phyloP scores from a whole-genome alignment of 2,888 invertebrate species.

The Andrena trimmerana region DNA sequence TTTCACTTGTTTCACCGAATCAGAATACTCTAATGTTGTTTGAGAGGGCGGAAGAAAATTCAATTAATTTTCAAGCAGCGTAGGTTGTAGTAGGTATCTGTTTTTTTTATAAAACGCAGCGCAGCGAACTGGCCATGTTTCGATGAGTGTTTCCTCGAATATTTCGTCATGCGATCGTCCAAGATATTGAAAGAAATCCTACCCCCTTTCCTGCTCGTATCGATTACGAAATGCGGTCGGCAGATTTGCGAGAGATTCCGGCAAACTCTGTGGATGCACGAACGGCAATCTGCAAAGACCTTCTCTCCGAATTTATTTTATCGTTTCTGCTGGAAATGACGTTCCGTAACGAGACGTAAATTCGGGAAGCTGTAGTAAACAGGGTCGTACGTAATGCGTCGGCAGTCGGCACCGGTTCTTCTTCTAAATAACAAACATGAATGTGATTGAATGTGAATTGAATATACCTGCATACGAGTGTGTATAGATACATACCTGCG shows the following conservation, averaged over 20 bases:
- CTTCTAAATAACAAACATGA: background rate
- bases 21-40: background rate
- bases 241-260: slow-evolving; percentile 68
- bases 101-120: background rate
- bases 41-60: background rate
- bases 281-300: slow-evolving; percentile 78
- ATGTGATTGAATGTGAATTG: too few relatives aligned
- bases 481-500: too few relatives aligned
- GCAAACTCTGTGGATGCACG: slow-evolving; percentile 65
- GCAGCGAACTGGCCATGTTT: background rate
- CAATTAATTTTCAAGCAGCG: background rate
- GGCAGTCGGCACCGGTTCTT: background rate
- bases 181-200: slow-evolving; percentile 71
- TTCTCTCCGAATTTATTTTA: slow-evolving; percentile 80
- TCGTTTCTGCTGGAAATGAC: slow-evolving; percentile 80
- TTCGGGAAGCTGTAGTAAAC: slow-evolving; percentile 79
- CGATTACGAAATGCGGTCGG: slow-evolving; percentile 56
- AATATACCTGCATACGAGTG: too few relatives aligned
- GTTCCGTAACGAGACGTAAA: slow-evolving; percentile 83
- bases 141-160: background rate
- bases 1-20: background rate
- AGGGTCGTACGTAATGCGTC: slow-evolving; percentile 81
- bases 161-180: slow-evolving; percentile 49
- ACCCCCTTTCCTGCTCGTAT: slow-evolving; percentile 35
- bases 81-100: background rate